Evolutionary conservation across 2,888 invertebrate species (phyloP).

Genomic region (Epinotia ramella): DNA sequence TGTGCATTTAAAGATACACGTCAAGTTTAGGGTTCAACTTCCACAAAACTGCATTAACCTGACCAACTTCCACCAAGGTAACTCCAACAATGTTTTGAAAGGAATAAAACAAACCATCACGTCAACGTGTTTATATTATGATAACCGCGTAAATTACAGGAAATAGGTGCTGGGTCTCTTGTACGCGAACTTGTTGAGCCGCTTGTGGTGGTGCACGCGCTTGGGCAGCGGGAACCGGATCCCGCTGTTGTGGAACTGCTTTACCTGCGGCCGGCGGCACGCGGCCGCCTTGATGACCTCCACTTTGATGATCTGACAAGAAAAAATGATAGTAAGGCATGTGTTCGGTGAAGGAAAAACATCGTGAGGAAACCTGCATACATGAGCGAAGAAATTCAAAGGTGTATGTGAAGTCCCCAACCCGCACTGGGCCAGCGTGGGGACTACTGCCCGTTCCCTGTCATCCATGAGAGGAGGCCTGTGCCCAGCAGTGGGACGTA

Average conservation of each 20-base stretch:
- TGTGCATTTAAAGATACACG: too few species aligned
- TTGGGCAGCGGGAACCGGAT: constrained; percentile 99
- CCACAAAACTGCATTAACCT: background rate
- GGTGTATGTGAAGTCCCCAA: too few species aligned
- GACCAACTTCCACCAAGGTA: background rate
- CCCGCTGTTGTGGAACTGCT: constrained; percentile 99
- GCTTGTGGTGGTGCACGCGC: constrained; percentile 93
- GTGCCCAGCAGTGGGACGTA: too few species aligned
- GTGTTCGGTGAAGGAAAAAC: too few species aligned
- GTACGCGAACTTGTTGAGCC: constrained; percentile 93
- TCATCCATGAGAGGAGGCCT: too few species aligned
- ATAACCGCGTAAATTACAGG: constrained; percentile 75
- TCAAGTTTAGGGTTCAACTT: too few species aligned
- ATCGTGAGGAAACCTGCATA: too few species aligned
- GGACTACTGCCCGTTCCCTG: too few species aligned
- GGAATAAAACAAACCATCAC: constrained; percentile 50
- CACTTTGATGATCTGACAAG: constrained; percentile 96
- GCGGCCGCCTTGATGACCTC: constrained; percentile 95
- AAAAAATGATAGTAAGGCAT: background rate
- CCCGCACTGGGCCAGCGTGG: too few species aligned
- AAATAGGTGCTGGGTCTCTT: constrained; percentile 93
- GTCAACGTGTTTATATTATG: constrained; percentile 68
- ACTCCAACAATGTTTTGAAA: background rate
- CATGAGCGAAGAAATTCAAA: too few species aligned
- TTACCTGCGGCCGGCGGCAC: constrained; percentile 97